These are phyloP conservation scores for Drosophila paranaensis DNA, from an alignment of 2,888 invertebrate species.

Conservation along the genomic window DNA sequence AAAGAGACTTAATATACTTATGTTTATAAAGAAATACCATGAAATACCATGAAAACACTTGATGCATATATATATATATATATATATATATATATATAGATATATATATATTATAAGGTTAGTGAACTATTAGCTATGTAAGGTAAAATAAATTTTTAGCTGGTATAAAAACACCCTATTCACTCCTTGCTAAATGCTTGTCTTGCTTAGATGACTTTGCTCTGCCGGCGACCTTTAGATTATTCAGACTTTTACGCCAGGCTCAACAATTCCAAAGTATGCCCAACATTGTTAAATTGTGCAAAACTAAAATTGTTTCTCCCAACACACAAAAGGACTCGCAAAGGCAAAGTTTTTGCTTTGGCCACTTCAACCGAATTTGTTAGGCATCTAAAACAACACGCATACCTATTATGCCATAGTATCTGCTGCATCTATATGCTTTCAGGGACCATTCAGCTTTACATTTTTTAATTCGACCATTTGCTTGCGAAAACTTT, in stretches of 20 bases:
- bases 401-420: constrained; percentile 18
- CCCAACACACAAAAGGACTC: constrained; percentile 22
- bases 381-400: constrained; percentile 32
- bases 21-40: no score
- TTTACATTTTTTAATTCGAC: constrained; percentile 24
- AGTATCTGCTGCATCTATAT: constrained; percentile 6
- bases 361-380: constrained; percentile 7
- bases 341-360: constrained; percentile 30
- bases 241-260: neutral
- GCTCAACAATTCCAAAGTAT: constrained; percentile 12
- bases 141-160: neutral
- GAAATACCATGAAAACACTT: neutral
- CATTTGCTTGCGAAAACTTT: constrained; percentile 39
- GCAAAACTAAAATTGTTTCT: constrained; percentile 24
- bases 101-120: no score
- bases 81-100: no score
- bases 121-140: neutral
- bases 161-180: neutral
- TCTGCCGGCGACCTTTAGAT: constrained; percentile 1
- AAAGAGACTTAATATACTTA: no score
- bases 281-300: constrained; percentile 16
- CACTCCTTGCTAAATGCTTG: neutral
- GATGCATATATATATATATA: no score
- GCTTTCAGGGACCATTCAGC: constrained; percentile 7
- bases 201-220: neutral